Evolutionary conservation across 1,140 invertebrate genomes (phyloP), one percentile per base, ranked within the genome.

Genomic region (Drosophila saltans): DNA sequence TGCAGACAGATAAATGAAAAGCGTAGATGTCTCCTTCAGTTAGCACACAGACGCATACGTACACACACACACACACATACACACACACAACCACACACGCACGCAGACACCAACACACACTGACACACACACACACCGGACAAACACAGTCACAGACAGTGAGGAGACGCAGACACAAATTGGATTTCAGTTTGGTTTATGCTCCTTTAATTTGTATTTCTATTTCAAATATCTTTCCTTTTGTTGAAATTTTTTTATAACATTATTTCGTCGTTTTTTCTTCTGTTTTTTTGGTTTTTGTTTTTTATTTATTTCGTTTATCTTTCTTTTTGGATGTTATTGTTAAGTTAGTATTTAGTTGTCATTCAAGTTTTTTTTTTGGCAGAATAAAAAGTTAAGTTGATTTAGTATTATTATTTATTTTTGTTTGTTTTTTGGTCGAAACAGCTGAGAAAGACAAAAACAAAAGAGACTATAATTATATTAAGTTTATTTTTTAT

Each of bases 111-210:
- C 6, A 36, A 36, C 57, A 72, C 59, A 41, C 56, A 30, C 45
- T 62, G 30, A 33, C 70, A 76, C 63, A 65, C 33, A 45, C 39
- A 63, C 1, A 39, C 55, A 8, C 16, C 45, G 45, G 21, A 52
- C 45, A 48, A 48, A 48, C 45, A 26, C 45, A 52, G 8, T 7
- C 45, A 52, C 45, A 48, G 45, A 24, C 45, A 52, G 45, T 52
- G 9, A 24, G 45, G 45, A 52, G 45, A 52, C 45, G 26, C 5
- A 52, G 10, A 52, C 45, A 8, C 21, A 52, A 52, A 52, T 52
- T 52, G 45, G 45, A 52, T 72, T 66, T 59, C 11, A 58, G 28
- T 56, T 57, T 59, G 56, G 39, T 64, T 75, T 39, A 39, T 21
- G 8, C 9, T 52, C 2, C 10, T 21, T 21, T 52, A 26, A 26